Evolutionary conservation across 2,113 vertebrate species (phyloP).

Genomic region (Trogon melanurus): DNA sequence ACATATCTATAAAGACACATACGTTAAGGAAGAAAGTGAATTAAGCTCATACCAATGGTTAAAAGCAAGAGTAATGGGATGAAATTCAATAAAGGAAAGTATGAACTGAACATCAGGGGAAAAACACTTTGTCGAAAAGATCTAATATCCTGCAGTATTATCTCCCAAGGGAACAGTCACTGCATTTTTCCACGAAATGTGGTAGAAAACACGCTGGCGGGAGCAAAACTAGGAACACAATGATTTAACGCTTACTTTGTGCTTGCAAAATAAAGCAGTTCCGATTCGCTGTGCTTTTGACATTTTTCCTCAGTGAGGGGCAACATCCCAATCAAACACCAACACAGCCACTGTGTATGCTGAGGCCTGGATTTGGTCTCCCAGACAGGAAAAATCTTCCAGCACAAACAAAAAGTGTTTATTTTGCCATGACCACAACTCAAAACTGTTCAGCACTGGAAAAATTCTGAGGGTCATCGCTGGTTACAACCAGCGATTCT

Average conservation of each 20-base stretch:
- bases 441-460: neutral
- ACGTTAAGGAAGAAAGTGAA: neutral
- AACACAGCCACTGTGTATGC: neutral
- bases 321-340: neutral
- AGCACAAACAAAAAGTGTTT: neutral
- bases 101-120: neutral
- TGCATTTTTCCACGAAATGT: neutral
- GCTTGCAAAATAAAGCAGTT: neutral
- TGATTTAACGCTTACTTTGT: neutral
- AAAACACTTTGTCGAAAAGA: neutral
- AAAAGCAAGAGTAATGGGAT: neutral
- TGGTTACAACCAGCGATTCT: neutral
- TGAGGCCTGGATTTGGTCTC: neutral
- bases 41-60: neutral
- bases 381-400: neutral
- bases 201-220: neutral
- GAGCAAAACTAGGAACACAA: neutral
- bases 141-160: neutral
- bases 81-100: constrained; percentile 6
- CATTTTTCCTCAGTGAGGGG: neutral
- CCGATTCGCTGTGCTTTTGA: neutral
- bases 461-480: neutral
- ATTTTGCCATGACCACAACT: neutral
- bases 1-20: neutral
- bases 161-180: neutral